Evolutionary conservation across 2,888 invertebrate genomes (phyloP).

Genomic region (Muscina levida): DNA sequence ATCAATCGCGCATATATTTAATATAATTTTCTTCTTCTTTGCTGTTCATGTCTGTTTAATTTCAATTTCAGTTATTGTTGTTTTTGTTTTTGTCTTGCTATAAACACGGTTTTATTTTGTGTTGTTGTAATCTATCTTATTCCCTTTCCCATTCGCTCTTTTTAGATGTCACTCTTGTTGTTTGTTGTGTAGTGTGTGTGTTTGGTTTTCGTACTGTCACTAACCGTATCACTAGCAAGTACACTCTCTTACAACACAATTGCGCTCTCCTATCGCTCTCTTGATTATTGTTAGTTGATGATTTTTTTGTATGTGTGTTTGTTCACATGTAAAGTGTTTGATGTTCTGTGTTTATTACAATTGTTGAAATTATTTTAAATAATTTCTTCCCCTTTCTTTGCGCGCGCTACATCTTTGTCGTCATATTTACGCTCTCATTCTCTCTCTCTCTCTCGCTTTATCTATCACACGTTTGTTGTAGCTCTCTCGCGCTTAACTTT

Average conservation of each 20-base stretch:
- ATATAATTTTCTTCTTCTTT: not conserved
- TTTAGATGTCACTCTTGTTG: constrained; percentile 12
- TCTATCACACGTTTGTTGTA: constrained; percentile 27
- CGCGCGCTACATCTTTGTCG: not conserved
- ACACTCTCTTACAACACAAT: too few relatives aligned
- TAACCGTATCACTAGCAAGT: too few relatives aligned
- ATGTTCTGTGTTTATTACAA: constrained; percentile 59
- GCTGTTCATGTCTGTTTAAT: constrained; percentile 42
- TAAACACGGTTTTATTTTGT: constrained; percentile 41
- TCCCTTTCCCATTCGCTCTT: constrained; percentile 46
- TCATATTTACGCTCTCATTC: constrained; percentile 11
- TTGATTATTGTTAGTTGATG: not conserved
- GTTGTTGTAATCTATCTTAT: constrained; percentile 30
- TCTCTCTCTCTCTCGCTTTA: constrained; percentile 29
- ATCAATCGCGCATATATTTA: constrained; percentile 45
- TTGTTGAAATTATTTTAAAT: constrained; percentile 62
- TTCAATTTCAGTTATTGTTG: constrained; percentile 22
- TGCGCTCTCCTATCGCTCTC: constrained; percentile 45
- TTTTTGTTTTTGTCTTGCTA: constrained; percentile 35
- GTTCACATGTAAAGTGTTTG: constrained; percentile 8
- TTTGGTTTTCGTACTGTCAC: too few relatives aligned
- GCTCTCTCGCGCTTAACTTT: constrained; percentile 32
- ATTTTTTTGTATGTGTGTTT: not conserved
- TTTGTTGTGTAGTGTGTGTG: too few relatives aligned
- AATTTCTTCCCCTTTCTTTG: constrained; percentile 50